Percentiles rank a stretch among this genome's conserved stretches.
phyloP scores from a whole-genome alignment of 2,113 vertebrate species.

The Thalassarche chlororhynchos region DNA sequence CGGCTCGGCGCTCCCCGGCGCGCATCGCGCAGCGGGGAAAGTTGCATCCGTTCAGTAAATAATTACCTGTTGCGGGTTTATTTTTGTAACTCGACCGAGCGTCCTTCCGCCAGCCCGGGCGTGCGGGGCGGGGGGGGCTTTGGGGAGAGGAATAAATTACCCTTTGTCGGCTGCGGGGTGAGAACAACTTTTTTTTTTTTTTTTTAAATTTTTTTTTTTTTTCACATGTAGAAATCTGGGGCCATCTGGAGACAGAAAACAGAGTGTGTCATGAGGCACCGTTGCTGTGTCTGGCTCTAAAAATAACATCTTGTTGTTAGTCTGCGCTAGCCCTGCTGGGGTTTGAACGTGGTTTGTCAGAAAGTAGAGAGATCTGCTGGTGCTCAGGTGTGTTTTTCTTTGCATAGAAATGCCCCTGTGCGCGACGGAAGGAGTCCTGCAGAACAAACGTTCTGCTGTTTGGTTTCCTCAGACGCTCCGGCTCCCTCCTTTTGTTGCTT shows the following conservation, averaged over 20 bases:
- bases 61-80: constrained; percentile 68
- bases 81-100: constrained; percentile 13
- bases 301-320: constrained; percentile 32
- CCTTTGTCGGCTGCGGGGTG: background rate
- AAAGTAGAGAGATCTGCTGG: constrained; percentile 4
- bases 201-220: background rate
- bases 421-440: constrained; percentile 62
- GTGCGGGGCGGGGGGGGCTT: background rate
- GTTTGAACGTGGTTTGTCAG: constrained; percentile 19
- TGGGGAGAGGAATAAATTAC: background rate
- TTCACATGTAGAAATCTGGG: constrained; percentile 53
- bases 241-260: constrained; percentile 67
- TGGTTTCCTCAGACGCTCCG: constrained; percentile 67
- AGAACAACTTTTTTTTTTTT: background rate
- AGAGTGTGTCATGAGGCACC: constrained; percentile 44
- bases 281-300: constrained; percentile 48
- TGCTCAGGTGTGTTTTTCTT: constrained; percentile 72
- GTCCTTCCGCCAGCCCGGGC: background rate
- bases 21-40: constrained; percentile 42
- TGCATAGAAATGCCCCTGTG: constrained; percentile 34
- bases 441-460: constrained; percentile 78
- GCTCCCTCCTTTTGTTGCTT: constrained; percentile 79
- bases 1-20: background rate
- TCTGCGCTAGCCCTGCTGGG: constrained; percentile 25
- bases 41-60: constrained; percentile 53